Evolutionary conservation across 2,888 invertebrate genomes (phyloP), one percentile per base, ranked within the genome.

Genomic region (Luffia ferchaultella): DNA sequence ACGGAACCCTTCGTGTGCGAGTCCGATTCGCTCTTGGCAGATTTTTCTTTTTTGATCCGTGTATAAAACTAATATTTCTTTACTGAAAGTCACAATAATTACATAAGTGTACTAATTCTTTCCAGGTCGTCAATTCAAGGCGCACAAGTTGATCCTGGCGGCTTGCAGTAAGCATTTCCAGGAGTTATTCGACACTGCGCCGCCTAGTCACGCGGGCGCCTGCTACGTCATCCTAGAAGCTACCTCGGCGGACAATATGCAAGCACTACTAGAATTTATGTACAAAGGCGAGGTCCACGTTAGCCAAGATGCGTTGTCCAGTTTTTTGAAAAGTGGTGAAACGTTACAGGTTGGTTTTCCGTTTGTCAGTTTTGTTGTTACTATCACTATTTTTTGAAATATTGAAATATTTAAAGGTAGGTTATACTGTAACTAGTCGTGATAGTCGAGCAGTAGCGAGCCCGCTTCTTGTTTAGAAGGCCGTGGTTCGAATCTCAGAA

Each of bases 251-350:
- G 90, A 92, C 69, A 95, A 95, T 76, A 94, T 95, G 93, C 91
- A 93, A 58, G 94, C 95, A 45, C 87, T 95, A 58, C 87, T 95
- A 59, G 95, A 95, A 79, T 95, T 95, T 77, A 95, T 95, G 95
- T 95, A 95, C 86, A 95, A 95, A 74, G 95, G 95, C 53, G 95
- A 95, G 79, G 95, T 95, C 62, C 95, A 95, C 74, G 94, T 95
- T 65, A 94, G 94, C 63, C 95, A 95, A 82, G 95, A 95, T 76
- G 93, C 93, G 58, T 89, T 95, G 61, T 93, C 93, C 68, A 93
- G 94, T 77, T 95, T 95, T 73, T 89, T 95, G 57, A 95, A 95
- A 80, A 94, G 95, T 60, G 95, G 95, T 51, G 95, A 95, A 83
- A 93, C 92, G 77, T 87, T 95, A 65, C 95, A 95, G 89, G 93